These are phyloP conservation scores for Lycocerus yunnanus DNA, from an alignment of 2,888 invertebrate genomes.

Conservation along the genomic window DNA sequence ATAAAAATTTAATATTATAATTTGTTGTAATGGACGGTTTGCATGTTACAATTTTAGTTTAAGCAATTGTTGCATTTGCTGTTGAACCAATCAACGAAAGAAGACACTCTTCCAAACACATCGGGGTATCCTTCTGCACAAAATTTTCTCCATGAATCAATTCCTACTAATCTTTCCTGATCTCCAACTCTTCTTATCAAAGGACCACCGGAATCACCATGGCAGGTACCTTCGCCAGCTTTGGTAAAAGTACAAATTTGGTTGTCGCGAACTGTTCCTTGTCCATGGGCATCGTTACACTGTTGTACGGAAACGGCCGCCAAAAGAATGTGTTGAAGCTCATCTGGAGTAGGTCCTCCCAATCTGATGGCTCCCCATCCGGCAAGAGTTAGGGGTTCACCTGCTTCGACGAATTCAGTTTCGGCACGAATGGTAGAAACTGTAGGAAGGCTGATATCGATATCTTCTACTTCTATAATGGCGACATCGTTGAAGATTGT, in stretches of 20 bases:
- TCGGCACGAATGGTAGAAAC: neutral
- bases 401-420: slow-evolving; percentile 48
- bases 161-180: slow-evolving; percentile 20
- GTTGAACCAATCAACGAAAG: slow-evolving; percentile 23
- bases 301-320: slow-evolving; percentile 57
- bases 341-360: slow-evolving; percentile 59
- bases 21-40: too few species aligned
- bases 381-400: slow-evolving; percentile 47
- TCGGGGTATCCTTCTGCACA: slow-evolving; percentile 25
- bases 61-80: neutral
- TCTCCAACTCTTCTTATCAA: slow-evolving; percentile 47
- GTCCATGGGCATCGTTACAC: neutral
- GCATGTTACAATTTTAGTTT: too few species aligned
- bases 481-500: neutral
- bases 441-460: neutral
- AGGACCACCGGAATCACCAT: slow-evolving; percentile 62
- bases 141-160: slow-evolving; percentile 23
- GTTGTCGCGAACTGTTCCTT: neutral
- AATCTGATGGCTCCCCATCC: slow-evolving; percentile 53
- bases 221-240: slow-evolving; percentile 61
- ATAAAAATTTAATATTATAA: too few species aligned
- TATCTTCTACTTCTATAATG: neutral
- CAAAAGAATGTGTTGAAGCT: slow-evolving; percentile 60
- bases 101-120: slow-evolving; percentile 20
- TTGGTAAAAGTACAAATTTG: slow-evolving; percentile 36